Conservation (phyloP, 64 coral and sea anemone species). For the Montipora cactus region DNA sequence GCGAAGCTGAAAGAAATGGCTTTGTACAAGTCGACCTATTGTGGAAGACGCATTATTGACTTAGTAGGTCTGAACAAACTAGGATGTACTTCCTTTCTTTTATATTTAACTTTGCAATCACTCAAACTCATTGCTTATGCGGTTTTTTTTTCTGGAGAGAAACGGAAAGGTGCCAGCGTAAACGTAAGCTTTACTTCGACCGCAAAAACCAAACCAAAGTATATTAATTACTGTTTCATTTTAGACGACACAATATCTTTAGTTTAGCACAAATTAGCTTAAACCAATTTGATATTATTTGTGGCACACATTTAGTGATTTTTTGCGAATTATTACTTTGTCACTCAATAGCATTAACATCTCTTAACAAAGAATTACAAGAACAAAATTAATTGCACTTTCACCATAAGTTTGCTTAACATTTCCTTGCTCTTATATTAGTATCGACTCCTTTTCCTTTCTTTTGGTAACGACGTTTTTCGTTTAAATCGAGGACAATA, state of each 20-base stretch:
- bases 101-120: too few species aligned
- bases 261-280: not conserved
- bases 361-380: not conserved
- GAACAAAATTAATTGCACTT: not conserved
- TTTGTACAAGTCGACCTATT: not conserved
- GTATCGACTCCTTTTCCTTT: not conserved
- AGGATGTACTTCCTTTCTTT: not conserved
- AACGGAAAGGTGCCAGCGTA: not conserved
- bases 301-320: slow-evolving; percentile 8
- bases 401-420: not conserved
- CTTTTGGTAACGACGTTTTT: not conserved
- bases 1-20: too few species aligned
- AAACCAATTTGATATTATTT: not conserved
- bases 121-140: too few species aligned
- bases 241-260: not conserved
- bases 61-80: not conserved
- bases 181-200: not conserved
- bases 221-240: not conserved
- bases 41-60: not conserved
- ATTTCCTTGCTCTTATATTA: too few species aligned
- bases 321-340: not conserved
- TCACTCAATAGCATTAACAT: not conserved
- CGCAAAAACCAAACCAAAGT: not conserved
- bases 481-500: not conserved
- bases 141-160: not conserved